Percentiles rank a stretch among this genome's conserved stretches.
Conservation (phyloP, 2,797 vertebrate species). For the Limnodromus scolopaceus region DNA sequence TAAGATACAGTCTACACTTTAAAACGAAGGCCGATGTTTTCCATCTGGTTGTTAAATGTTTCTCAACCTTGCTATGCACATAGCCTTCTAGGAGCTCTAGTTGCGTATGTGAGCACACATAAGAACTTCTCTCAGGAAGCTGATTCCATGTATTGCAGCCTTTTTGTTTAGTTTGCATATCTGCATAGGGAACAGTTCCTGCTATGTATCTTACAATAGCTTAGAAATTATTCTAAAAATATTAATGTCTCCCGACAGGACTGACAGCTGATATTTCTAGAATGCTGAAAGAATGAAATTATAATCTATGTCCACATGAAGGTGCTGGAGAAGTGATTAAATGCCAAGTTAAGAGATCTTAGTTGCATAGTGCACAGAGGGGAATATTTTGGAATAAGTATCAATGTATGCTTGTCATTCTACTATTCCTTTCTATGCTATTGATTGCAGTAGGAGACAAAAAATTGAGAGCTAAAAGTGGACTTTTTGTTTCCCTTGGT, state of each 20-base stretch:
- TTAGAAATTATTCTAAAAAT: background rate
- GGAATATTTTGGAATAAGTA: background rate
- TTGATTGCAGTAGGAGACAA: background rate
- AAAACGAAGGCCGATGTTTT: background rate
- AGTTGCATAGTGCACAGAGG: background rate
- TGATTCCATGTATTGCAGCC: background rate
- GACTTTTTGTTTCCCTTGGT: background rate
- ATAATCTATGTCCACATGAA: background rate
- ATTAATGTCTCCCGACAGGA: background rate
- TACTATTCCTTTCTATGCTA: background rate
- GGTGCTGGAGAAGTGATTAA: background rate
- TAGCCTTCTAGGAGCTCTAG: background rate
- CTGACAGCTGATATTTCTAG: background rate
- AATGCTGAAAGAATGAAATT: background rate
- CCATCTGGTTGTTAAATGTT: background rate
- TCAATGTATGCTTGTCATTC: background rate
- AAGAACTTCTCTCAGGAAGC: background rate
- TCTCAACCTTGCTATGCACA: background rate
- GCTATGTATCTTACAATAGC: background rate
- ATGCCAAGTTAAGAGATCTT: background rate
- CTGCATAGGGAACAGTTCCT: background rate
- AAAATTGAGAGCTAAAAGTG: background rate
- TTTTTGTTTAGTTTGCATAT: background rate
- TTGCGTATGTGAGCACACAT: background rate
- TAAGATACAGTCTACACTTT: background rate